Base-by-base conservation (phyloP, 2,113 vertebrate genomes). In the Puffinus mauretanicus region DNA sequence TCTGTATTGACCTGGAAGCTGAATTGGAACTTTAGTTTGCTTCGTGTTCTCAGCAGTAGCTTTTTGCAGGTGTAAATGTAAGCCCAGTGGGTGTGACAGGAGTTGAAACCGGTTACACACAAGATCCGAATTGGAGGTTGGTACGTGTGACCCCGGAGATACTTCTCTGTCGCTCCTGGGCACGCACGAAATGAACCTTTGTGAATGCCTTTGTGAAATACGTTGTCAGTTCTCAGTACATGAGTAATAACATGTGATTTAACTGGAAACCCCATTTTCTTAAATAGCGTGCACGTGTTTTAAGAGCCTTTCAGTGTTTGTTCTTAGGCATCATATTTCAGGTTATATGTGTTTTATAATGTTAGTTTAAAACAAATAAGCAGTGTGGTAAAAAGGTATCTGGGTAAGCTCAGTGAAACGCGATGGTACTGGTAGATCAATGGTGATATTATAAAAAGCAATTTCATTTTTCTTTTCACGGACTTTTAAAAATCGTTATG, bases 121-220 rank as follows among this genome's bases (percentile, higher is more conserved):
- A 2, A 26, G 40, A 30, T 62, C 26, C 13, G 10, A 2, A 0
- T 5, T 36, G 57, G 20, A 60, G 76, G 20, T 11, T 57, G 64
- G 75, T 49, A 20, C 16, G 0, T 40, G 6, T n/a, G 9, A 19
- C 57, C 62, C 10, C 0, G 5, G 24, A 47, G 19, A 16, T 20
- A 38, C 2, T 32, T 14, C n/a, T 44, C 58, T 10, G 6, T 44
- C 0, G 8, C 57, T 70, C 36, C 47, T 61, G 34, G 40, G 26
- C 42, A 38, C 0, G 0, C 19, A 6, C 6, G 1, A 32, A 75
- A 40, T 3, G 25, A 34, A 61, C 38, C 22, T 61, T 55, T 15
- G 32, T 55, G 40, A 70, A 14, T 11, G 46, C 64, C 52, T 55
- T 64, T 27, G 27, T 72, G 44, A 67, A 80, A 62, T 16, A 27